Base-by-base conservation (phyloP, 2,113 vertebrate species). In the Channa argus region DNA sequence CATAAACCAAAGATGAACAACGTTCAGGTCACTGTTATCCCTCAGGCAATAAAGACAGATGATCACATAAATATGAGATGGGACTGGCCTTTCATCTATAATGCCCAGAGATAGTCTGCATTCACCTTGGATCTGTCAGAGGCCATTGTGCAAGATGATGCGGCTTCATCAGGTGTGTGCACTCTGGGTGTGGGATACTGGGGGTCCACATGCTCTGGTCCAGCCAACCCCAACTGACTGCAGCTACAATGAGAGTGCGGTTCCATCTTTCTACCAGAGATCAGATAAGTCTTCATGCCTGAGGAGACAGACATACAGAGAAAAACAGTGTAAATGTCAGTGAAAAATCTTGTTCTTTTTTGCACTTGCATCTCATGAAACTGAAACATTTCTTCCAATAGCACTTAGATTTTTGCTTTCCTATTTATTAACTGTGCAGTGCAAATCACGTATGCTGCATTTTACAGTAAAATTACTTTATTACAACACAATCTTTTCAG, bases 241-340 rank as follows among this genome's bases (percentile, higher is more conserved):
- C 96, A 98, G 93, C 91, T 95, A 87, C 97, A 98, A 4, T 88
- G 91, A 36, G 94, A 85, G 39, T 89, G 94, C 86, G 95, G 93
- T 87, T 96, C 91, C 53, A 92, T 86, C 92, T 95, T 96, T 88
- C 96, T 95, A 69, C 96, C 95, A 6, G 97, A 97, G 88, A 99
- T 98, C 92, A 99, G 94, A 86, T 95, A 98, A 54, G 97, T 99
- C 94, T 96, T 97, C 86, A 98, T 89, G 80, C 97, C 97, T 99
- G 84, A 43, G 82, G 84, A 84, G 62, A 89, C 6, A 51, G 3
- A 80, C 10, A 1, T 3, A 33, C n/a, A 78, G 43, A 72, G 43
- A 71, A 10, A 52, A 38, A 64, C 41, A 63, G 46, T 33, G 39
- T 4, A 45, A 24, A 47, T 59, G 67, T 79, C 50, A 61, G 8